A percentile compares a stretch with the other conserved stretches of the same genome.
Conservation (phyloP, 1,140 invertebrate genomes). For the Tetragonula clypearis region DNA sequence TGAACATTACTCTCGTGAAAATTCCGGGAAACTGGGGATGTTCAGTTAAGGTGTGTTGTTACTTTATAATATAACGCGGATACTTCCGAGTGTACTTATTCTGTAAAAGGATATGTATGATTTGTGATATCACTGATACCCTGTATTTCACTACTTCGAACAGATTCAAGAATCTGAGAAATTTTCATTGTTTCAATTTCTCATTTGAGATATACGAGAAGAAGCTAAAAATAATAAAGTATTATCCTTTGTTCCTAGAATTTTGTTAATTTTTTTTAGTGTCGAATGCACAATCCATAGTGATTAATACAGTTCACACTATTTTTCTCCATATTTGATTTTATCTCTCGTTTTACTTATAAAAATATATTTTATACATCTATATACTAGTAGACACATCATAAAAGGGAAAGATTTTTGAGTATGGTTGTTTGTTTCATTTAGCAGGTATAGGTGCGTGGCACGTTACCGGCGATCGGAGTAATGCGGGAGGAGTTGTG, state of each 20-base stretch:
- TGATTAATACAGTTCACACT: background rate
- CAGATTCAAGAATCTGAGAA: constrained; percentile 27
- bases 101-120: constrained; percentile 48
- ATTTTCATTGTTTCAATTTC: constrained; percentile 53
- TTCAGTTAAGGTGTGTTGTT: constrained; percentile 17
- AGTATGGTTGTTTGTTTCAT: constrained; percentile 53
- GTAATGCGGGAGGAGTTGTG: constrained; percentile 81
- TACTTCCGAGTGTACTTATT: constrained; percentile 21
- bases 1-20: constrained; percentile 26
- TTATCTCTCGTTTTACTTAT: background rate
- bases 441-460: constrained; percentile 80
- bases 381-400: no score
- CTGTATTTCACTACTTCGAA: constrained; percentile 57
- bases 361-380: background rate
- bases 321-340: background rate
- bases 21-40: background rate
- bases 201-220: constrained; percentile 19
- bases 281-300: background rate
- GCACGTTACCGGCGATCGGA: constrained; percentile 86
- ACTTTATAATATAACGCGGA: constrained; percentile 33
- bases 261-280: background rate
- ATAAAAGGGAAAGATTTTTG: background rate
- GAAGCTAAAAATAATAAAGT: constrained; percentile 53
- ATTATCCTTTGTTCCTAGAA: constrained; percentile 47
- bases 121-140: constrained; percentile 33